These are phyloP conservation scores for Aldrovandia affinis DNA, from an alignment of 2,797 vertebrate genomes.

Conservation along the genomic window DNA sequence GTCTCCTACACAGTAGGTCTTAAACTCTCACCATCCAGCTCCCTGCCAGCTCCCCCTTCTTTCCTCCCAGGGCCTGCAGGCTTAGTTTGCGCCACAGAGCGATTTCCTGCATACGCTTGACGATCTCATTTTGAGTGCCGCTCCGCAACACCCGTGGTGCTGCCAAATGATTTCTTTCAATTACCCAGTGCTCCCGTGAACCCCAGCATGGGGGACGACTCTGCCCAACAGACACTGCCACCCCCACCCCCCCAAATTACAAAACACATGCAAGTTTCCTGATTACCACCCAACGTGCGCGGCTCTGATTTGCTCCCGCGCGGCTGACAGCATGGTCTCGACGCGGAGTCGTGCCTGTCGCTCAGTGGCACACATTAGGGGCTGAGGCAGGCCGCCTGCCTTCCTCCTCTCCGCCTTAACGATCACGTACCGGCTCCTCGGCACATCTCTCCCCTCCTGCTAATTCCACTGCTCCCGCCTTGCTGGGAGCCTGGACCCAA, in stretches of 20 bases:
- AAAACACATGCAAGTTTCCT: conserved; percentile 22
- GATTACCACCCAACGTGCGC: conserved; percentile 34
- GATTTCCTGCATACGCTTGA: conserved; percentile 33
- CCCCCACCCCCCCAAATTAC: conserved; percentile 10
- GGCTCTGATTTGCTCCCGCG: conserved; percentile 14
- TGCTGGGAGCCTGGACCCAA: not conserved
- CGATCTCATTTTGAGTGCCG: conserved; percentile 32
- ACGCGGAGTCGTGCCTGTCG: not conserved
- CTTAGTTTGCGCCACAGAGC: conserved; percentile 15
- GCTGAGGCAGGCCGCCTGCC: not conserved
- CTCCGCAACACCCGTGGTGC: conserved; percentile 3
- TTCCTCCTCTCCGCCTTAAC: conserved; percentile 17
- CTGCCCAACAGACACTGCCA: not conserved
- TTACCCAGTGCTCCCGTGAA: conserved; percentile 15
- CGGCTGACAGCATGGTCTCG: not conserved
- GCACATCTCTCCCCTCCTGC: not conserved
- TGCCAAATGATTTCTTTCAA: conserved; percentile 39
- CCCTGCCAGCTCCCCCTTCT: too few species aligned
- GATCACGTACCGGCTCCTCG: not conserved
- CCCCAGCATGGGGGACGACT: conserved; percentile 14
- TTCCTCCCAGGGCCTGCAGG: not conserved
- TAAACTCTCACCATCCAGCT: too few species aligned
- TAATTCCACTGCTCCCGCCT: conserved; percentile 25
- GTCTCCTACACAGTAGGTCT: not conserved
- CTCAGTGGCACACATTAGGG: conserved; percentile 1